Percentiles rank a stretch among this genome's conserved stretches.
Evolutionary conservation across 2,113 vertebrate genomes (phyloP).

Genomic region (Podarcis cretensis): DNA sequence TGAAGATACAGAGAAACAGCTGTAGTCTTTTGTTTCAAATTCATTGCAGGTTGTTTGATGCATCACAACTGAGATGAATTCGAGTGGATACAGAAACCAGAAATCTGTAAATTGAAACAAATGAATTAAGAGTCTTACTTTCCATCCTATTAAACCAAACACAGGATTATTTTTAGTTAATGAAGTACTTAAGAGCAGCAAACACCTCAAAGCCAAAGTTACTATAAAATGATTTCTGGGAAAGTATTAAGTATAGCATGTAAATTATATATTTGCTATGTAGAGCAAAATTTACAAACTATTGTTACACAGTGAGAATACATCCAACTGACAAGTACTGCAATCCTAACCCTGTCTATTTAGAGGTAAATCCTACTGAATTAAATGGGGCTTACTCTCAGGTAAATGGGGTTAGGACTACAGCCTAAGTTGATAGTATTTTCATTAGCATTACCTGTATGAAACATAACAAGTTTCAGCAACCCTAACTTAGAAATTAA

Average conservation of each 20-base stretch:
- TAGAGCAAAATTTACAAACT: neutral
- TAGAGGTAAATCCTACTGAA: no score
- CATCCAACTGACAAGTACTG: neutral
- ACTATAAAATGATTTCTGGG: neutral
- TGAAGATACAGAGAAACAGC: neutral
- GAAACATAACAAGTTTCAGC: neutral
- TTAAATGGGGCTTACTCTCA: no score
- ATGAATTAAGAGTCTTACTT: neutral
- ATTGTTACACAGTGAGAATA: neutral
- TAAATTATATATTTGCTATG: neutral
- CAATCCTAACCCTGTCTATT: no score
- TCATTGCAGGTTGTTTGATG: neutral
- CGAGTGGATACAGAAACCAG: neutral
- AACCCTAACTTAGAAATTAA: neutral
- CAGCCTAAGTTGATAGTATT: neutral
- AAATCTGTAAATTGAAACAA: slow-evolving; percentile 19
- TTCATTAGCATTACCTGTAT: neutral
- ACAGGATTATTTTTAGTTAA: neutral
- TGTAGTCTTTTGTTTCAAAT: neutral
- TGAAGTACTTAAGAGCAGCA: neutral
- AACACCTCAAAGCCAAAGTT: neutral
- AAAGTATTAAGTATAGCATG: neutral
- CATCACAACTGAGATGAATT: neutral
- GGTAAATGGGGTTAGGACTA: neutral
- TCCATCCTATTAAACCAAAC: neutral